These are phyloP conservation scores for Balearica regulorum DNA, from an alignment of 2,797 vertebrate species.

Conservation along the genomic window DNA sequence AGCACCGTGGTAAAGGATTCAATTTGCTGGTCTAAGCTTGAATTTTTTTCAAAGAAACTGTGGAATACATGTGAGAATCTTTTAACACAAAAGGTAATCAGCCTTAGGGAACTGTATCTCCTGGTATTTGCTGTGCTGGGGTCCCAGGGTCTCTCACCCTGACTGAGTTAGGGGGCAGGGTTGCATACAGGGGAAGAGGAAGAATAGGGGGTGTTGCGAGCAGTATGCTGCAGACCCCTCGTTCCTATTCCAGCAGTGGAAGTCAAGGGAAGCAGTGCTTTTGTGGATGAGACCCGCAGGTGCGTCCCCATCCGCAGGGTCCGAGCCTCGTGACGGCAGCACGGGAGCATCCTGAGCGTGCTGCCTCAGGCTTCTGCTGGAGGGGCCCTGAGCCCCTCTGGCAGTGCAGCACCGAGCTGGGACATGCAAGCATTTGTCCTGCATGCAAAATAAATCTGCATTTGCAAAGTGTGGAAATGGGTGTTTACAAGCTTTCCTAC, in stretches of 20 bases:
- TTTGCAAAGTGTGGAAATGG: neutral
- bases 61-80: neutral
- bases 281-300: neutral
- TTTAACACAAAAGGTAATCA: neutral
- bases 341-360: neutral
- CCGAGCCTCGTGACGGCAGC: neutral
- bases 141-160: neutral
- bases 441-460: neutral
- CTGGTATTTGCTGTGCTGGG: neutral
- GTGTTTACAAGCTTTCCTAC: neutral
- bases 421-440: neutral
- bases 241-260: neutral
- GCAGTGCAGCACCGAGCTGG: fast-evolving
- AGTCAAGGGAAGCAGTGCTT: neutral
- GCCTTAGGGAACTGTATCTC: neutral
- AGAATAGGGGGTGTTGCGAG: neutral
- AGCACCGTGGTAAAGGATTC: neutral
- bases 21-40: neutral
- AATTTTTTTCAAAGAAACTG: neutral
- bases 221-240: neutral
- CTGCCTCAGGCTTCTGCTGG: neutral
- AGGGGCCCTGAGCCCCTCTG: neutral
- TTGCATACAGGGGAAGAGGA: neutral
- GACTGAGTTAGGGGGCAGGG: neutral
- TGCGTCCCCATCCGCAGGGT: neutral